phyloP scores from a whole-genome alignment of 2,113 vertebrate species.

The Oxyruncus cristatus region DNA sequence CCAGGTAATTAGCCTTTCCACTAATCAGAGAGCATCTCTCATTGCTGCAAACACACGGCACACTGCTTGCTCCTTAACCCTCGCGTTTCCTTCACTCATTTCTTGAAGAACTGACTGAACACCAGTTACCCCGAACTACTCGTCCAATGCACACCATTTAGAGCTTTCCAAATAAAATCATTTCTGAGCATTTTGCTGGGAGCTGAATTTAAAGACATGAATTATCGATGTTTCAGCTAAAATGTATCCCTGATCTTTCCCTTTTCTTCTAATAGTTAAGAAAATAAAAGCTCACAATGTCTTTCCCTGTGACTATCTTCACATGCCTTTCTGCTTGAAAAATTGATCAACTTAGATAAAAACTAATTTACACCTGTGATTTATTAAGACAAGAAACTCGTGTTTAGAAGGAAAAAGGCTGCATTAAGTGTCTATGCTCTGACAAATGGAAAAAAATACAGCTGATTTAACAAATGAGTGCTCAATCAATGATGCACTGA shows the following conservation, averaged over 20 bases:
- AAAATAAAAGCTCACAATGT: background rate
- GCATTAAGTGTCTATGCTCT: slow-evolving; percentile 36
- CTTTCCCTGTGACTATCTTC: background rate
- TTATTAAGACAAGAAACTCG: slow-evolving; percentile 24
- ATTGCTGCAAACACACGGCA: background rate
- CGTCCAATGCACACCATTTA: slow-evolving; percentile 1
- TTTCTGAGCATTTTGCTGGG: slow-evolving; percentile 40
- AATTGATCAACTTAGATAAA: slow-evolving; percentile 25
- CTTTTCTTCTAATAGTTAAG: background rate
- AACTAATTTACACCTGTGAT: slow-evolving; percentile 14
- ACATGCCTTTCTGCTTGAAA: background rate
- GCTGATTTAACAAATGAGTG: slow-evolving; percentile 91
- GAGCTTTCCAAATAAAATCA: slow-evolving; percentile 21
- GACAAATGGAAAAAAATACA: slow-evolving; percentile 63
- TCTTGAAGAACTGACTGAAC: background rate
- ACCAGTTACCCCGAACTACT: background rate
- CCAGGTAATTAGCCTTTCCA: slow-evolving; percentile 33
- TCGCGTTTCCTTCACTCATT: background rate
- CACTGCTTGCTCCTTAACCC: background rate
- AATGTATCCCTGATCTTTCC: background rate
- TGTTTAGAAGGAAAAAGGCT: slow-evolving; percentile 32
- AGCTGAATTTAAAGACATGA: slow-evolving; percentile 54
- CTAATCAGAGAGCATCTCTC: background rate
- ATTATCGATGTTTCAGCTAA: slow-evolving; percentile 14
- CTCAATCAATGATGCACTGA: slow-evolving; percentile 89